Conservation (phyloP, 1,140 invertebrate genomes). For the Pinna nobilis region DNA sequence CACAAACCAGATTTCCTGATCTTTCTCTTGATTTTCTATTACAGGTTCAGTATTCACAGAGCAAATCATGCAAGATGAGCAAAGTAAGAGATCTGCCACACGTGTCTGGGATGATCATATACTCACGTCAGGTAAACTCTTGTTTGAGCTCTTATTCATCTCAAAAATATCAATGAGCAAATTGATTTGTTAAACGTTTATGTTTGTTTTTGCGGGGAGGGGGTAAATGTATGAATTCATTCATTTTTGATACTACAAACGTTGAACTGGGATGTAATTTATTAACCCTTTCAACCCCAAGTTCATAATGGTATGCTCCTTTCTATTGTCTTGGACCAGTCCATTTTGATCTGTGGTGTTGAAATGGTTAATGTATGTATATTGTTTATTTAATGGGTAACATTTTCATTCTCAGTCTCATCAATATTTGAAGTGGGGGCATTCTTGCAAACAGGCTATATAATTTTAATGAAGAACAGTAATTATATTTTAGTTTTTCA, state of each 20-base stretch:
- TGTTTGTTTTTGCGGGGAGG: no score
- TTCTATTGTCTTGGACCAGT: no score
- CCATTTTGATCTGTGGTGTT: no score
- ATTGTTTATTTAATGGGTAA: no score
- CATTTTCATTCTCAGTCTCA: neutral
- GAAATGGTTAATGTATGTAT: no score
- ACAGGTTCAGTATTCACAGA: conserved; percentile 92
- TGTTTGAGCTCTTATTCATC: neutral
- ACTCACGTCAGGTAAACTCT: conserved; percentile 94
- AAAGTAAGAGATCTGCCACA: conserved; percentile 95
- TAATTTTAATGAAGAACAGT: neutral
- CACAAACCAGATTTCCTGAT: neutral
- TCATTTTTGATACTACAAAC: no score
- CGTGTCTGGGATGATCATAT: conserved; percentile 97
- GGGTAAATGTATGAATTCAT: no score
- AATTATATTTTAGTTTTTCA: neutral
- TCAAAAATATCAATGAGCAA: neutral
- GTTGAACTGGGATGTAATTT: no score
- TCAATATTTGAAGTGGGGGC: neutral
- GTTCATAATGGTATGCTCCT: no score
- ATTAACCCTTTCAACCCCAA: no score
- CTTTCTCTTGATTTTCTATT: conserved; percentile 32
- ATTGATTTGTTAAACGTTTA: no score
- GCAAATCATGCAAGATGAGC: conserved; percentile 89
- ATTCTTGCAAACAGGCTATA: neutral